A percentile compares a stretch with the other conserved stretches of the same genome.
Evolutionary conservation across 2,888 invertebrate genomes (phyloP).

Genomic region (Cosmorhoe ocellata): DNA sequence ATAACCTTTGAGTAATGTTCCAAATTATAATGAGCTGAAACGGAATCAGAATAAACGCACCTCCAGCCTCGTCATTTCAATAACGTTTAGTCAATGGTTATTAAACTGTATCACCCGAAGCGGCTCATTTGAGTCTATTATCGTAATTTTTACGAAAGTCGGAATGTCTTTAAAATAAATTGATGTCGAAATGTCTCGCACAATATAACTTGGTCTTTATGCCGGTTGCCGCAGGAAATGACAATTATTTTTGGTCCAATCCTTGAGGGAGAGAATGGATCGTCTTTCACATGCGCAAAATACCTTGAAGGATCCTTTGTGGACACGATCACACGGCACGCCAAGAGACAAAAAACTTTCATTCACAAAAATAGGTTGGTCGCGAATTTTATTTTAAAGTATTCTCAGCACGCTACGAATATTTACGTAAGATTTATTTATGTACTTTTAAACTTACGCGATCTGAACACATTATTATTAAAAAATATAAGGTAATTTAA

Average conservation of each 20-base stretch:
- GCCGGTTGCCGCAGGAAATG: constrained; percentile 78
- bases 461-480: no score
- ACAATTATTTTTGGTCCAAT: constrained; percentile 79
- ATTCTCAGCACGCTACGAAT: constrained; percentile 19
- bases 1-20: no score
- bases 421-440: constrained; percentile 13
- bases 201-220: constrained; percentile 45
- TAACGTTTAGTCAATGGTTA: constrained; percentile 24
- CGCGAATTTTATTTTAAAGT: constrained; percentile 51
- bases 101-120: constrained; percentile 41
- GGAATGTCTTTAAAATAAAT: constrained; percentile 43
- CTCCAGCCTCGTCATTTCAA: constrained; percentile 20
- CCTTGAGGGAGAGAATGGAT: constrained; percentile 68
- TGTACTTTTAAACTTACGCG: no score
- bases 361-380: constrained; percentile 81
- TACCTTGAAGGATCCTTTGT: constrained; percentile 75
- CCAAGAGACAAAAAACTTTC: constrained; percentile 65
- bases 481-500: no score
- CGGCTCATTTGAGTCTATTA: constrained; percentile 50
- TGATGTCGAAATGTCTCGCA: constrained; percentile 25
- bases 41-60: constrained; percentile 5
- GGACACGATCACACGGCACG: constrained; percentile 46
- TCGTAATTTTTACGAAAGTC: constrained; percentile 50
- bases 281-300: constrained; percentile 79
- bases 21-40: background rate